These are phyloP conservation scores for Chaetorhynchus papuensis DNA, from an alignment of 2,113 vertebrate species.

Conservation along the genomic window DNA sequence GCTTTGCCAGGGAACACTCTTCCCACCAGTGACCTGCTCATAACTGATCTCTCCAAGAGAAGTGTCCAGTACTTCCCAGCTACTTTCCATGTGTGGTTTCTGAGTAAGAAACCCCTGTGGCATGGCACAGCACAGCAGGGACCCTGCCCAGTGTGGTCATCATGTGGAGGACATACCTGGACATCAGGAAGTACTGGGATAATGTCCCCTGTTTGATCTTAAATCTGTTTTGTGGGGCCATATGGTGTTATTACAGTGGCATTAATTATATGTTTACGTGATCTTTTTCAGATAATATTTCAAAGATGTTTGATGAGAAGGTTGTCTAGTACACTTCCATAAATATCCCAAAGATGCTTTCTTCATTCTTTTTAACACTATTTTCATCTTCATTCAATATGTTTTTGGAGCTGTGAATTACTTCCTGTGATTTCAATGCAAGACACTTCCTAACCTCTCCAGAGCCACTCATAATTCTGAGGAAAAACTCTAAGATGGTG, in stretches of 20 bases:
- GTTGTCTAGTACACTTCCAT: background rate
- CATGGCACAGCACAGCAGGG: background rate
- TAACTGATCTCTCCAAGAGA: background rate
- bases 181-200: background rate
- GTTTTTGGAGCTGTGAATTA: background rate
- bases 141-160: background rate
- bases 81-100: background rate
- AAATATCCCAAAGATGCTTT: background rate
- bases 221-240: background rate
- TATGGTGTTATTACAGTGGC: background rate
- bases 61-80: background rate
- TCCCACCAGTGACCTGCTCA: background rate
- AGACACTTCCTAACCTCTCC: background rate
- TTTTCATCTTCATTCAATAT: background rate
- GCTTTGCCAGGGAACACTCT: background rate
- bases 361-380: background rate
- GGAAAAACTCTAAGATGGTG: background rate
- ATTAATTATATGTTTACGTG: background rate
- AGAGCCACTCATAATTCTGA: background rate
- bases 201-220: background rate
- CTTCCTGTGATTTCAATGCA: background rate
- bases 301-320: background rate
- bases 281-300: background rate
- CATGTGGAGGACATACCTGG: background rate
- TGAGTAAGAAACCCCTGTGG: background rate